phyloP scores from a whole-genome alignment of 2,888 invertebrate species.

The Rosalia funebris region DNA sequence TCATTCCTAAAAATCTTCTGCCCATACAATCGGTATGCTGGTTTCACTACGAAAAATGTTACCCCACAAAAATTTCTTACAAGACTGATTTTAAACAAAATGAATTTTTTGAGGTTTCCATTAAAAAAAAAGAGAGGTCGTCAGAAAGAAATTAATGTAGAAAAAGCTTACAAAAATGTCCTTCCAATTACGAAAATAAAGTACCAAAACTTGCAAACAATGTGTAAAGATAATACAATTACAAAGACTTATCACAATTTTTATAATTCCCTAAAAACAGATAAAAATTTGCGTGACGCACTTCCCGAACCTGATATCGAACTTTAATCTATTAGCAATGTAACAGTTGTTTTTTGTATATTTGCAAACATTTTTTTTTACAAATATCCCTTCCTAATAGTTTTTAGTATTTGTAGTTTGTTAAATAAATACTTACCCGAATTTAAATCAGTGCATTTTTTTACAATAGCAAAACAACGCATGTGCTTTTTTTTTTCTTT shows the following conservation, averaged over 20 bases:
- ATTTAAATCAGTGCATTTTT: background rate
- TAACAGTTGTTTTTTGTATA: constrained; percentile 4
- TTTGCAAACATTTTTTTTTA: background rate
- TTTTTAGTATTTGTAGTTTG: background rate
- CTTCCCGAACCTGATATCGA: constrained; percentile 1
- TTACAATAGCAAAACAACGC: background rate
- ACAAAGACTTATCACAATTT: background rate
- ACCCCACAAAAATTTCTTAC: constrained; percentile 3
- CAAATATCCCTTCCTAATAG: background rate
- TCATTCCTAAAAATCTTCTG: background rate
- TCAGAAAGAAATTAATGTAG: constrained; percentile 4
- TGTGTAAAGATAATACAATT: background rate
- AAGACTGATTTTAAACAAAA: constrained; percentile 7
- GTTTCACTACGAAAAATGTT: background rate
- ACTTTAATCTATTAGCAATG: no score
- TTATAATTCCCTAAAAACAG: background rate
- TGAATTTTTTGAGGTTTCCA: background rate
- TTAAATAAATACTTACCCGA: background rate
- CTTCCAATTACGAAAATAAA: constrained; percentile 5
- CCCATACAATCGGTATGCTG: constrained; percentile 4
- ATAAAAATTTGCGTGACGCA: constrained; percentile 5
- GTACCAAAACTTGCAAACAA: background rate
- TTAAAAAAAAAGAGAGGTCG: constrained; percentile 6
- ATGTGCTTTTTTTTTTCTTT: background rate
- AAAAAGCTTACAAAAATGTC: background rate